phyloP scores from a whole-genome alignment of 2,888 invertebrate species.

The Tachystola acroxantha region DNA sequence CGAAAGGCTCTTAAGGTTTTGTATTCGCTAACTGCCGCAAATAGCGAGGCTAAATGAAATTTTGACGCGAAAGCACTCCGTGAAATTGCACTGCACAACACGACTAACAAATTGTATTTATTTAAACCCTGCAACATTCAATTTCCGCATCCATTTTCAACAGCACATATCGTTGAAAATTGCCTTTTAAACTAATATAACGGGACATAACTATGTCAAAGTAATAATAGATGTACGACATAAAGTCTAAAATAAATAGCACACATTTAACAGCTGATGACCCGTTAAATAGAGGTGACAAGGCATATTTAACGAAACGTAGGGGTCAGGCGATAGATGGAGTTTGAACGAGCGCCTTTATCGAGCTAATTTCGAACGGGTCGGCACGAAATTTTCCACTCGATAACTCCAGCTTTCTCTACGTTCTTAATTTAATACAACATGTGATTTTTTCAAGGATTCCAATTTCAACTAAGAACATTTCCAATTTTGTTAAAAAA shows the following conservation, averaged over 20 bases:
- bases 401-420: slow-evolving; percentile 24
- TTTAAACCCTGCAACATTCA: too few relatives aligned
- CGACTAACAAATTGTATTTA: too few relatives aligned
- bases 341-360: slow-evolving; percentile 14
- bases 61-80: not conserved
- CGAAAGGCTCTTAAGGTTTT: slow-evolving; percentile 37
- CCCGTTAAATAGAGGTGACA: slow-evolving; percentile 9
- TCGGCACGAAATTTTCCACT: slow-evolving; percentile 31
- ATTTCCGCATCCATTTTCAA: too few relatives aligned
- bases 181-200: too few relatives aligned
- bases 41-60: slow-evolving; percentile 1
- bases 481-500: not conserved
- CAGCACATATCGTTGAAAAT: too few relatives aligned
- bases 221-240: too few relatives aligned
- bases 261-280: slow-evolving; percentile 9
- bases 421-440: slow-evolving; percentile 16
- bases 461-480: not conserved
- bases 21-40: slow-evolving; percentile 2
- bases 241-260: too few relatives aligned
- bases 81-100: too few relatives aligned
- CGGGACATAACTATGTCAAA: too few relatives aligned
- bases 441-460: slow-evolving; percentile 9
- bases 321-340: slow-evolving; percentile 15
- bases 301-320: slow-evolving; percentile 14
- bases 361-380: slow-evolving; percentile 23